Evolutionary conservation across 2,888 invertebrate species (phyloP), one percentile per base, ranked within the genome.

Genomic region (Tachina lurida): DNA sequence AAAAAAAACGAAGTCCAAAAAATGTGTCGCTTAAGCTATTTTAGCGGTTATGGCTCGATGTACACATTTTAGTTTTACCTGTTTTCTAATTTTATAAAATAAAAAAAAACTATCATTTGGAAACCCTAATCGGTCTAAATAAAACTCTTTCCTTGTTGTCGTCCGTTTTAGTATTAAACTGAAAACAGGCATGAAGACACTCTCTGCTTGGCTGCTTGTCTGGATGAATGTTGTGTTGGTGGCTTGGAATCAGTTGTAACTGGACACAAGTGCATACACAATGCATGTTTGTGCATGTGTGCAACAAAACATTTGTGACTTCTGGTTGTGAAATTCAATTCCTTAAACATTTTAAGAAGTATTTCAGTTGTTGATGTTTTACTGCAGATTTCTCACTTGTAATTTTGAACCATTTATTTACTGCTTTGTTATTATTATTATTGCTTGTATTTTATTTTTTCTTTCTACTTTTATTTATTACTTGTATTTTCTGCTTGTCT

Each of bases 241-340:
- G 63, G 54, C 22, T 73, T 65, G 63, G 39, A 65, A 22, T 65
- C 47, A 71, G 47, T 71, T 73, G 47, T 47, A 71, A 45, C 68
- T 81, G 73, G 62, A 77, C 82, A 39, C 58, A 39, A 9, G 22
- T 47, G 45, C 3, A 31, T 31, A 1, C 15, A 49, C 5, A 1
- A 22, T 47, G 47, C 19, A 3, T 65, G 65, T 45, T n/a, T 54
- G 19, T 41, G 17, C 31, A 15, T 19, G 31, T 41, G 43, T 10
- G 13, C 15, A 9, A 12, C 4, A 10, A 45, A 43, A 13, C 75
- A 60, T 80, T 73, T 31, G 17, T 79, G 80, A 68, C 80, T 83
- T 86, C 86, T 86, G 86, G 86, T 86, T 86, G 70, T 84, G 84
- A 86, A 86, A 86, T 86, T 68, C 86, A 86, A 86, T 80, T 84